Base-by-base conservation (phyloP, 2,113 vertebrate genomes). In the Empidonax traillii region DNA sequence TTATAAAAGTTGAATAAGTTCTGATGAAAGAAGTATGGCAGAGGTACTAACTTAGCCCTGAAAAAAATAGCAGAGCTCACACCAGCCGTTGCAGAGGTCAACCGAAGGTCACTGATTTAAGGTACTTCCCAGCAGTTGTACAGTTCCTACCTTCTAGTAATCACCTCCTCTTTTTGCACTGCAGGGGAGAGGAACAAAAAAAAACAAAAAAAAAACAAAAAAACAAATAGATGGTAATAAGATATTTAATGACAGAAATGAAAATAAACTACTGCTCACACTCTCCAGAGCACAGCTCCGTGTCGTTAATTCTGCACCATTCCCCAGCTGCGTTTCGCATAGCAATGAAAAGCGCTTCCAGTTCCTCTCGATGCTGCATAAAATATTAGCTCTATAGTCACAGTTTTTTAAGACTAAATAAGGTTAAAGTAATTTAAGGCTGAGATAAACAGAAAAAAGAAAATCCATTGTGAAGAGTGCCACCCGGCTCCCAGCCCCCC, bases 201-300 rank as follows among this genome's bases (percentile, higher is more conserved):
- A 44, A 17, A 44, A 6, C 16, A 19, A 44, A 44, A 44, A 44
- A 44, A 43, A 43, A 43, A 16, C 11, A 14, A 12, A 41, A 41
- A 14, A 90, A 74, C 79, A 96, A 95, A 93, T 79, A 90, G 85
- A 81, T 24, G 68, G 92, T 58, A 97, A 84, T 75, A 93, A 87
- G 79, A 78, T 74, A 92, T 91, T 95, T 97, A 96, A 95, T 47
- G 89, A 85, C 77, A 95, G 94, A 93, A 96, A 94, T 59, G 87
- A 96, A 95, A 96, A 96, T 87, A 96, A 96, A 92, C 85, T 63
- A 49, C 83, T 17, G 89, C 78, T 79, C 65, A 4, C 39, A 59
- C 53, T 89, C 73, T 47, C 76, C 55, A 14, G 66, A 86, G 80
- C 83, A 22, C 3, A 66, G 85, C 86, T 88, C 92, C 7, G 6